Base-by-base conservation (phyloP, 2,113 vertebrate genomes). In the Leiothrix lutea region DNA sequence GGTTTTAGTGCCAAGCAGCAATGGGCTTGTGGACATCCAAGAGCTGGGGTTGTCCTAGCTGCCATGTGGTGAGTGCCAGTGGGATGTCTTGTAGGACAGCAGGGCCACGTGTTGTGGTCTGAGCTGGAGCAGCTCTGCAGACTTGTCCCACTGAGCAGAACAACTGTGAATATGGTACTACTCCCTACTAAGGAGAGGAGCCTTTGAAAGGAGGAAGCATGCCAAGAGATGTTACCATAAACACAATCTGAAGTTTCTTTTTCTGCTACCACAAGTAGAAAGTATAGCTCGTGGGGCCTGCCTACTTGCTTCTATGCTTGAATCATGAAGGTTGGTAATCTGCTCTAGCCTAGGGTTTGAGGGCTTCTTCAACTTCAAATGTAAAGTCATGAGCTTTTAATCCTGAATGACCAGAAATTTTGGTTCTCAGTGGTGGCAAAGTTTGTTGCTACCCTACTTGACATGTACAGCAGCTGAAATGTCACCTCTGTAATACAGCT, bases 81-180 rank as follows among this genome's bases (percentile, higher is more conserved):
- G 15, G 40, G 26, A 33, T 50, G 24, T 58, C 53, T 20, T 22
- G 17, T 4, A 62, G 70, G 44, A 66, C 16, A 38, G 8, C 0
- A 0, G 38, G 33, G 23, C 44, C 36, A 12, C 0, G 0, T 29
- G 11, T 33, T 56, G n/a, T 61, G 47, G 16, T 66, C 60, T 35
- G 85, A 65, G 40, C 79, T 85, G 86, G 14, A 64, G 51, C 35
- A 88, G 44, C 24, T 48, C 57, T 62, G 36, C 29, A 66, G 40
- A 17, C 33, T 71, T 29, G 21, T 70, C 26, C 33, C 36, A 8
- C 11, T 29, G 70, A 74, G 54, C 42, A 84, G 70, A 50, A 36
- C 3, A 54, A 17, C 21, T 62, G 21, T 35, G 57, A 45, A 38
- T 33, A 19, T 5, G 7, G 31, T 50, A 9, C 26, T 54, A 0